phyloP scores from a whole-genome alignment of 2,888 invertebrate genomes.

The Noctua janthina region DNA sequence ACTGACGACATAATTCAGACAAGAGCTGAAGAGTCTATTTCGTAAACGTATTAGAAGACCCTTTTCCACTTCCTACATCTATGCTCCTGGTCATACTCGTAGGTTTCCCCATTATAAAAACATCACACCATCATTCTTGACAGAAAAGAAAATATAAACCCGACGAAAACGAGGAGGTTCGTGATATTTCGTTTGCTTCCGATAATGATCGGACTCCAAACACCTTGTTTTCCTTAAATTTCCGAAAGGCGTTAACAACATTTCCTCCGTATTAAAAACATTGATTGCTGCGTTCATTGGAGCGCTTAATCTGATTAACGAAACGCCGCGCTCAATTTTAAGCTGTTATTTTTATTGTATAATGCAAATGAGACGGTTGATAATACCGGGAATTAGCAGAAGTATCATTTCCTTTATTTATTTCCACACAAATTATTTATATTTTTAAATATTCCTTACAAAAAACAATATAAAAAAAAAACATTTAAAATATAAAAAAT shows the following conservation, averaged over 20 bases:
- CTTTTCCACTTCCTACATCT: background rate
- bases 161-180: background rate
- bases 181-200: background rate
- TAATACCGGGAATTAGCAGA: constrained; percentile 26
- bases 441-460: no score
- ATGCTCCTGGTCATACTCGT: background rate
- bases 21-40: background rate
- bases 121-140: background rate
- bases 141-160: background rate
- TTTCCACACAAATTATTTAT: no score
- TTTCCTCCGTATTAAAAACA: constrained; percentile 41
- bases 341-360: constrained; percentile 58
- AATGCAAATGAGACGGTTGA: constrained; percentile 49
- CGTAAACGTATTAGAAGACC: background rate
- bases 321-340: constrained; percentile 40
- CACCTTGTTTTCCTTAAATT: background rate
- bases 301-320: constrained; percentile 55
- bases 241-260: constrained; percentile 12
- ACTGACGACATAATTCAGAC: background rate
- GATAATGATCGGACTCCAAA: background rate
- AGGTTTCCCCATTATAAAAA: background rate
- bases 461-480: no score
- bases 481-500: no score
- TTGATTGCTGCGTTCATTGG: constrained; percentile 51
- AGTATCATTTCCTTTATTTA: background rate